Conservation (phyloP, 2,888 invertebrate species). For the Xiphydria camelus region DNA sequence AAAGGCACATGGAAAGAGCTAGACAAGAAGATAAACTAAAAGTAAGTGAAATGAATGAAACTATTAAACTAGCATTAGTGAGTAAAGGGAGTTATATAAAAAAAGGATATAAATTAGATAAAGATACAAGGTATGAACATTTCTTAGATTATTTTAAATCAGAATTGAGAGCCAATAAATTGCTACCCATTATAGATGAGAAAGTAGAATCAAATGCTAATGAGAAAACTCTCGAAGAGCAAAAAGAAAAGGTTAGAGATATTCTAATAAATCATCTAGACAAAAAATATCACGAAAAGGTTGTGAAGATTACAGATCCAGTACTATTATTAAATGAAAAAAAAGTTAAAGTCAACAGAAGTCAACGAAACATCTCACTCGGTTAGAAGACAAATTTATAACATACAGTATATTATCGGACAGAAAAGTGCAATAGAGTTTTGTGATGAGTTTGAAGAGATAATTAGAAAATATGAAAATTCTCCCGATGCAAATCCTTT, state of each 20-base stretch:
- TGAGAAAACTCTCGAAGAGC: no score
- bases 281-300: conserved; percentile 21
- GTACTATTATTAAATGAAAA: conserved; percentile 17
- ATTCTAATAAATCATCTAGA: conserved; percentile 27
- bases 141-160: conserved; percentile 25
- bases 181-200: conserved; percentile 24
- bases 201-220: conserved; percentile 13
- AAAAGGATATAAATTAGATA: no score
- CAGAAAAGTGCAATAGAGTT: no score
- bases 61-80: conserved; percentile 19
- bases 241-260: no score
- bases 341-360: conserved; percentile 24
- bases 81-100: no score
- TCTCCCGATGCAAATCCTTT: conserved; percentile 14
- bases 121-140: conserved; percentile 22
- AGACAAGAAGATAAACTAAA: no score
- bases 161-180: no score
- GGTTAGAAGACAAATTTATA: no score
- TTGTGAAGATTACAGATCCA: conserved; percentile 21
- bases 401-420: no score
- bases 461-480: conserved; percentile 14
- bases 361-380: no score
- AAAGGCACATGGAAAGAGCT: no score
- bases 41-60: conserved; percentile 19
- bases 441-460: conserved; percentile 17